These are phyloP conservation scores for Neodiprion lecontei DNA, from an alignment of 1,140 invertebrate genomes.

Conservation along the genomic window DNA sequence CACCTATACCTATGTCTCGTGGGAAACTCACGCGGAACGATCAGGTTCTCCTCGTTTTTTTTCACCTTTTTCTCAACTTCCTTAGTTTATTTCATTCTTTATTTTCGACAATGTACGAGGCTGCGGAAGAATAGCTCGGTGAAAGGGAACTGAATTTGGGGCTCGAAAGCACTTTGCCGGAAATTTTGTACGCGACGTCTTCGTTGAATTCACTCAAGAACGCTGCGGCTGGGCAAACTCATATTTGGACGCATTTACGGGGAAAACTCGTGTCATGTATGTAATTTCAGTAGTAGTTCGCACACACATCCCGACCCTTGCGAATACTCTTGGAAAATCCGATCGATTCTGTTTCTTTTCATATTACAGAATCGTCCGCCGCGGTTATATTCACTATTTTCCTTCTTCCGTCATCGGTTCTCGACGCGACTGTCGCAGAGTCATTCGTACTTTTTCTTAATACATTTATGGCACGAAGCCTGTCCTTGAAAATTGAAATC, in stretches of 20 bases:
- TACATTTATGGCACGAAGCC: no score
- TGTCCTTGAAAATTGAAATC: no score
- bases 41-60: not conserved
- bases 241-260: not conserved
- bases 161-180: not conserved
- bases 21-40: not conserved
- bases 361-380: no score
- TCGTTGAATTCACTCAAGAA: not conserved
- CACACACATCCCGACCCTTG: not conserved
- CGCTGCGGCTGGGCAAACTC: not conserved
- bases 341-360: not conserved
- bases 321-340: not conserved
- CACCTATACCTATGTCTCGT: not conserved
- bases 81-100: no score
- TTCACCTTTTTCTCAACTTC: not conserved
- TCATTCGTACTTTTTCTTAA: no score
- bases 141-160: not conserved
- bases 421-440: no score
- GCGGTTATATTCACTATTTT: no score
- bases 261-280: not conserved
- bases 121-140: no score
- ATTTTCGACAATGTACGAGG: no score
- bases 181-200: not conserved
- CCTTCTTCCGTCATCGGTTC: no score
- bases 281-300: not conserved